These are phyloP conservation scores for Oreochromis tanganicae DNA, from an alignment of 2,113 vertebrate species.

Conservation along the genomic window DNA sequence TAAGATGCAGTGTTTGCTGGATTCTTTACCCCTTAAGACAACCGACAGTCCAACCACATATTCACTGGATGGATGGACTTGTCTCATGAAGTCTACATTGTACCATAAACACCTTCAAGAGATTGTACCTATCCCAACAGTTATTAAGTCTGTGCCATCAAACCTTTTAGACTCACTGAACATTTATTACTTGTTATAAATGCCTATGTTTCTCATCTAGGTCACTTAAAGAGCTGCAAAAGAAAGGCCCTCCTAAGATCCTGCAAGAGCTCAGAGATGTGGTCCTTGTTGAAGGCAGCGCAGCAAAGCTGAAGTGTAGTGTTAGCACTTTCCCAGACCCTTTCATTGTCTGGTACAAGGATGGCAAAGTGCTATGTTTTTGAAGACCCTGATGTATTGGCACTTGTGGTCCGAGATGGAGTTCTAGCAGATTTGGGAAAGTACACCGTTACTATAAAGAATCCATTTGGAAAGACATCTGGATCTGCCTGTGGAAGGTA, in stretches of 20 bases:
- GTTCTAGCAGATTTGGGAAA: constrained; percentile 60
- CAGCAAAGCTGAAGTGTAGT: constrained; percentile 61
- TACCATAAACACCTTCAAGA: neutral
- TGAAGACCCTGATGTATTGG: constrained; percentile 66
- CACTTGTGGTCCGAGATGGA: constrained; percentile 55
- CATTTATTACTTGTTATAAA: neutral
- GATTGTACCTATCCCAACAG: neutral
- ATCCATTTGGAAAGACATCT: constrained; percentile 60
- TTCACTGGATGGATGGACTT: neutral
- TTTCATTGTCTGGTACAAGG: constrained; percentile 68
- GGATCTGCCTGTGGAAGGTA: constrained; percentile 67
- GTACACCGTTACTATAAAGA: constrained; percentile 66
- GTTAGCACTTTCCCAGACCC: constrained; percentile 65
- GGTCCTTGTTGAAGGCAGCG: constrained; percentile 66
- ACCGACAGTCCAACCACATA: neutral
- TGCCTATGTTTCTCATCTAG: neutral
- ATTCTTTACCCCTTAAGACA: neutral
- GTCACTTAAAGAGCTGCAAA: constrained; percentile 52
- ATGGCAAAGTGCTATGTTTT: constrained; percentile 57
- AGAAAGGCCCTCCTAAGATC: constrained; percentile 65
- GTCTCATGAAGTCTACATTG: neutral
- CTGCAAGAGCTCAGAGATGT: constrained; percentile 66
- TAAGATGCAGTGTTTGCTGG: neutral
- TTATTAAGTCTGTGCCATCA: neutral
- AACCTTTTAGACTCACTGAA: neutral